phyloP scores from a whole-genome alignment of 2,797 vertebrate species.

The Xenopus petersii region DNA sequence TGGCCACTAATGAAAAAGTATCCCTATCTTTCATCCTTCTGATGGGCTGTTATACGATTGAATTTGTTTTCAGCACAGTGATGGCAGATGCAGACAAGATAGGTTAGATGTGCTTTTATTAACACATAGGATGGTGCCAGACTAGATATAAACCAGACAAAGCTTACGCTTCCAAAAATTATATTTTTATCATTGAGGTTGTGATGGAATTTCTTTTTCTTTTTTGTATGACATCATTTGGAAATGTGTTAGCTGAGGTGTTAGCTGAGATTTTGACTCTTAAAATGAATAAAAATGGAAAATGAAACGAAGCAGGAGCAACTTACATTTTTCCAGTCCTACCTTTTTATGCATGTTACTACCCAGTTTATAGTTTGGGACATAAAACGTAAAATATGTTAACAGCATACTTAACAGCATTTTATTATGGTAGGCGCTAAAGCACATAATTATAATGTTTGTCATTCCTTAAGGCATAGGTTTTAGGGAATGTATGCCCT shows the following conservation, averaged over 20 bases:
- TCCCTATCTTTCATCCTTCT: background rate
- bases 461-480: background rate
- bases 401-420: background rate
- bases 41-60: slow-evolving; percentile 55
- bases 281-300: background rate
- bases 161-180: background rate
- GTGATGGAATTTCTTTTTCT: background rate
- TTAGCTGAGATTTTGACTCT: background rate
- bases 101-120: background rate
- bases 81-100: slow-evolving; percentile 21
- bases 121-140: background rate
- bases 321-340: background rate
- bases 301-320: background rate
- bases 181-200: background rate
- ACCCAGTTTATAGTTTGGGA: background rate
- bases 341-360: background rate
- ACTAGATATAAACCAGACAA: slow-evolving; percentile 2
- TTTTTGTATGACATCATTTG: background rate
- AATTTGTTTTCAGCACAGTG: background rate
- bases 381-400: background rate
- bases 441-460: no score
- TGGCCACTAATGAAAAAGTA: background rate
- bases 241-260: background rate
- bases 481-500: slow-evolving; percentile 8
- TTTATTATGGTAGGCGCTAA: no score